Conservation (phyloP, 2,113 vertebrate species). For the Xenotilapia leptura region DNA sequence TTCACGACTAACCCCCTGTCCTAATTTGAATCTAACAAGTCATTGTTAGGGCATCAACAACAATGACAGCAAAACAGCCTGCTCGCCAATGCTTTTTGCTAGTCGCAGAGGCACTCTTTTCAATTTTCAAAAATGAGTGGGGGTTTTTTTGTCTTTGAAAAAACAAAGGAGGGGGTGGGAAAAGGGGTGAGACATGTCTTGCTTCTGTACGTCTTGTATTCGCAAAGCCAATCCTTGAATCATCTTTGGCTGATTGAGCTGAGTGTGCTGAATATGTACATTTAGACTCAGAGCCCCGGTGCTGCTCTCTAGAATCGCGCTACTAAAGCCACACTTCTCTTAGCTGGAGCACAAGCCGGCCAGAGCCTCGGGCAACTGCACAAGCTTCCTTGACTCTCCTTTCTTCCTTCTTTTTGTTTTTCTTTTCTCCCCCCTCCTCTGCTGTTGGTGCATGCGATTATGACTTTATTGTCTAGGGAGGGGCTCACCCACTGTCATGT, state of each 20-base stretch:
- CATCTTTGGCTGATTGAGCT: conserved; percentile 60
- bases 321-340: conserved; percentile 64
- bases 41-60: conserved; percentile 40
- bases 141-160: fast-evolving
- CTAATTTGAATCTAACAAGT: conserved; percentile 65
- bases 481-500: conserved; percentile 66
- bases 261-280: conserved; percentile 53
- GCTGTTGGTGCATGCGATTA: conserved; percentile 76
- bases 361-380: conserved; percentile 79
- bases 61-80: conserved; percentile 45
- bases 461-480: conserved; percentile 56
- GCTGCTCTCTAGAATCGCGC: conserved; percentile 58
- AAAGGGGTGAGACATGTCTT: conserved; percentile 49
- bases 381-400: conserved; percentile 80
- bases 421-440: conserved; percentile 36
- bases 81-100: conserved; percentile 47
- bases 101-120: conserved; percentile 22
- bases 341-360: conserved; percentile 70
- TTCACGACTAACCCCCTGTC: conserved; percentile 65
- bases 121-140: conserved; percentile 25
- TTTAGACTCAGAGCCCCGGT: conserved; percentile 41
- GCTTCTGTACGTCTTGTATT: conserved; percentile 44
- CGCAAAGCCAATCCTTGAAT: conserved; percentile 49
- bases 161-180: conserved; percentile 18
- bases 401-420: conserved; percentile 54